These are phyloP conservation scores for Galemys pyrenaicus DNA, from an alignment of 2,113 vertebrate genomes.

Conservation along the genomic window DNA sequence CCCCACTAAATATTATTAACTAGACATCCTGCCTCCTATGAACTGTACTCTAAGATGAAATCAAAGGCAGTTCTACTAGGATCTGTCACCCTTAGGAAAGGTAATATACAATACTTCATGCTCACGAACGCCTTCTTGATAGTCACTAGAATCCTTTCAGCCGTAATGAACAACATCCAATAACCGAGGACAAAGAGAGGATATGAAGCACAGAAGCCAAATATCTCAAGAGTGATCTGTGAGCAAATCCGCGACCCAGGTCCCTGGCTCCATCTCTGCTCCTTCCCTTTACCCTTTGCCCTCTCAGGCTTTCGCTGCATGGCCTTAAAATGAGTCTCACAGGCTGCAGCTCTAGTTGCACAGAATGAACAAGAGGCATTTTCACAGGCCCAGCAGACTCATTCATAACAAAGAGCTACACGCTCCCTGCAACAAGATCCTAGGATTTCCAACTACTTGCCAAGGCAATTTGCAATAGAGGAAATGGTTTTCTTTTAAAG, in stretches of 20 bases:
- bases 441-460: slow-evolving; percentile 22
- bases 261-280: not conserved
- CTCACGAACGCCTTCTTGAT: not conserved
- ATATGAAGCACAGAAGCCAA: not conserved
- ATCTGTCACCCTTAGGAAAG: slow-evolving; percentile 31
- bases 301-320: not conserved
- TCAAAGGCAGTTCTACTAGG: not conserved
- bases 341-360: not conserved
- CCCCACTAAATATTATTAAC: too few relatives aligned
- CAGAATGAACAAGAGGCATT: not conserved
- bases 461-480: slow-evolving; percentile 30
- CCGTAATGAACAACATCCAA: not conserved
- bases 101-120: not conserved
- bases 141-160: slow-evolving; percentile 2
- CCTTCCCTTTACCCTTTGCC: not conserved
- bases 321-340: not conserved
- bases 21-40: not conserved
- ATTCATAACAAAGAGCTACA: not conserved
- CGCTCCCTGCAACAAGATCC: not conserved
- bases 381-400: not conserved
- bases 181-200: not conserved
- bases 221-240: not conserved
- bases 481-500: slow-evolving; percentile 49
- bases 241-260: not conserved
- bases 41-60: not conserved